phyloP scores from a whole-genome alignment of 2,888 invertebrate genomes.

The Polia nebulosa region DNA sequence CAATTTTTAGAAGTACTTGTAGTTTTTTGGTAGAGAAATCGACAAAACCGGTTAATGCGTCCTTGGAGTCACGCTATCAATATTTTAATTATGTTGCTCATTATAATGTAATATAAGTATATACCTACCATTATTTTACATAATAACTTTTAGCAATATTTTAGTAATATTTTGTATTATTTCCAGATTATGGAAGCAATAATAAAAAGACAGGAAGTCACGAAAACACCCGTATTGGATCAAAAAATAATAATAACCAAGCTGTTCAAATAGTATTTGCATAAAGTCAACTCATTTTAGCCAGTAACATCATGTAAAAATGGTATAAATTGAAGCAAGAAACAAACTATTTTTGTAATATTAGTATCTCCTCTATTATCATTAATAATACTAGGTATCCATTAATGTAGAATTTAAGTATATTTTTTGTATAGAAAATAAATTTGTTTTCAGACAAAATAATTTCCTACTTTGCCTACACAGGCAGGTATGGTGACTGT shows the following conservation, averaged over 20 bases:
- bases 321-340: conserved; percentile 11
- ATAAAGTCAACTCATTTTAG: conserved; percentile 33
- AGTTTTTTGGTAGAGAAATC: conserved; percentile 15
- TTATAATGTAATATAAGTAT: conserved; percentile 1
- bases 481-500: too few relatives aligned
- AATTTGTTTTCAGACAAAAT: conserved; percentile 35
- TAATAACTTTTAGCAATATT: not conserved
- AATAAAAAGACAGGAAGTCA: conserved; percentile 23
- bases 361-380: conserved; percentile 30
- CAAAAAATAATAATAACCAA: conserved; percentile 34
- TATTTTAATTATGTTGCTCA: conserved; percentile 28
- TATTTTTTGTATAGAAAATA: conserved; percentile 45
- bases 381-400: conserved; percentile 18
- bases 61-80: conserved; percentile 44
- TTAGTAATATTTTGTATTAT: conserved; percentile 7
- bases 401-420: conserved; percentile 52
- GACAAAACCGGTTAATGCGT: conserved; percentile 49
- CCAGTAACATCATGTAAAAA: conserved; percentile 20
- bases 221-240: conserved; percentile 12
- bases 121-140: not conserved
- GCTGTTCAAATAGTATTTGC: conserved; percentile 52
- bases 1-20: not conserved
- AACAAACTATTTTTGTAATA: conserved; percentile 45
- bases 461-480: too few relatives aligned
- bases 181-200: conserved; percentile 45